Evolutionary conservation across 2,888 invertebrate species (phyloP).

Genomic region (Agrotis exclamationis): DNA sequence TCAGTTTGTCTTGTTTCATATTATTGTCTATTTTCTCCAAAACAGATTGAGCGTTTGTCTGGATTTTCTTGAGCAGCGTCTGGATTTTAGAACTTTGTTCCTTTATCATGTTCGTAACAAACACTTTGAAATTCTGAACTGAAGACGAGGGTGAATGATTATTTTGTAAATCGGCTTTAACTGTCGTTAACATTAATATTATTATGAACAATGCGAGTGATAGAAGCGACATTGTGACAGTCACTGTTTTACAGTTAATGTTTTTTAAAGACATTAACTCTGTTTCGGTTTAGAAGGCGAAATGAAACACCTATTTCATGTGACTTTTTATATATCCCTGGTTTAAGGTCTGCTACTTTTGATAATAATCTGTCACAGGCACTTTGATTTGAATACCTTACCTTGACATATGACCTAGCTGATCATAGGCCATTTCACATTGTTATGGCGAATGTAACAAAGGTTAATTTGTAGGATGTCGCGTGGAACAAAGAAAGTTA

Average conservation of each 20-base stretch:
- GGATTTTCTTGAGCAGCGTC: conserved; percentile 81
- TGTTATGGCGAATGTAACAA: conserved; percentile 67
- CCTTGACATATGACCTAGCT: conserved; percentile 90
- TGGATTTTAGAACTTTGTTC: conserved; percentile 86
- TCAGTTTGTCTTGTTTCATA: conserved; percentile 73
- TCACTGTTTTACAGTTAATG: conserved; percentile 67
- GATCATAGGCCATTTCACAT: conserved; percentile 79
- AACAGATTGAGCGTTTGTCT: conserved; percentile 82
- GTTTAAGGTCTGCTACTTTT: conserved; percentile 78
- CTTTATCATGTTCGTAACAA: conserved; percentile 81
- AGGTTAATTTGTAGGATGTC: conserved; percentile 65
- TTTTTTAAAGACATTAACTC: conserved; percentile 81
- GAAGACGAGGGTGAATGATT: conserved; percentile 69
- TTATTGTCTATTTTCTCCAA: conserved; percentile 80
- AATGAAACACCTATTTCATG: conserved; percentile 66
- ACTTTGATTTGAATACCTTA: conserved; percentile 68
- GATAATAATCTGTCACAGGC: conserved; percentile 78
- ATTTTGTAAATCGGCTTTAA: conserved; percentile 74
- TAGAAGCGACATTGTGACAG: conserved; percentile 81
- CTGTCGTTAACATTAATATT: conserved; percentile 75
- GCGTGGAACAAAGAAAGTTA: conserved; percentile 67
- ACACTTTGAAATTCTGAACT: conserved; percentile 80
- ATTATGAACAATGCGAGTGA: conserved; percentile 77
- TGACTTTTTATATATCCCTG: conserved; percentile 74
- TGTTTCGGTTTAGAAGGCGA: conserved; percentile 55